phyloP scores from a whole-genome alignment of 2,888 invertebrate species.

The Habroteleia sp. region DNA sequence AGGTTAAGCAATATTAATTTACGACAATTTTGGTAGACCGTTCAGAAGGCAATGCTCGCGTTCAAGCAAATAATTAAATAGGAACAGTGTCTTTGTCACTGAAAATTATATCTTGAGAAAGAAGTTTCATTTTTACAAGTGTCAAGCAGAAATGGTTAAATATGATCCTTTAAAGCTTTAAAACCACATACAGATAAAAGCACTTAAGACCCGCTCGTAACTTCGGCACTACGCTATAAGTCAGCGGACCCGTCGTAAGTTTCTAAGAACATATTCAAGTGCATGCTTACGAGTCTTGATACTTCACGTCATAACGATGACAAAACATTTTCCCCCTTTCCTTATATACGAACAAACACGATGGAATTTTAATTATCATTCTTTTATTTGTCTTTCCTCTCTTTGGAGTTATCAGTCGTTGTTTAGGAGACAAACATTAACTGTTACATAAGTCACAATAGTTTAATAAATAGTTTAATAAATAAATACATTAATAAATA shows the following conservation, averaged over 20 bases:
- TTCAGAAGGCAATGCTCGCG: slow-evolving; percentile 32
- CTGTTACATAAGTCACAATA: slow-evolving; percentile 21
- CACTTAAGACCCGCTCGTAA: slow-evolving; percentile 65
- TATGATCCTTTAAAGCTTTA: slow-evolving; percentile 64
- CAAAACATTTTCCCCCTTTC: slow-evolving; percentile 50
- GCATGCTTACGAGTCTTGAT: slow-evolving; percentile 60
- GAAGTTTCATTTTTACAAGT: slow-evolving; percentile 62
- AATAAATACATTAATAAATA: slow-evolving; percentile 29
- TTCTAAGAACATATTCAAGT: slow-evolving; percentile 63
- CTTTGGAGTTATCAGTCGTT: slow-evolving; percentile 47
- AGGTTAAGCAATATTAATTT: slow-evolving; percentile 21
- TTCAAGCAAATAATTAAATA: slow-evolving; percentile 58
- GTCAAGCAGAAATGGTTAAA: slow-evolving; percentile 64
- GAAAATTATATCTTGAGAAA: slow-evolving; percentile 54
- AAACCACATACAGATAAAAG: slow-evolving; percentile 66
- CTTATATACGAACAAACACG: slow-evolving; percentile 46
- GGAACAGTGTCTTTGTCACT: slow-evolving; percentile 59
- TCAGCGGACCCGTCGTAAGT: slow-evolving; percentile 62
- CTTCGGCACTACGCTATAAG: slow-evolving; percentile 62
- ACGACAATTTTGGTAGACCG: slow-evolving; percentile 30
- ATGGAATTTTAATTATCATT: slow-evolving; percentile 57
- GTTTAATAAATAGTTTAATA: neutral
- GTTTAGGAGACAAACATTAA: slow-evolving; percentile 22
- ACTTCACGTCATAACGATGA: slow-evolving; percentile 60
- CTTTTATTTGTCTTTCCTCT: slow-evolving; percentile 52